These are phyloP conservation scores for Meda fulgida DNA, from an alignment of 2,797 vertebrate genomes.

Conservation along the genomic window DNA sequence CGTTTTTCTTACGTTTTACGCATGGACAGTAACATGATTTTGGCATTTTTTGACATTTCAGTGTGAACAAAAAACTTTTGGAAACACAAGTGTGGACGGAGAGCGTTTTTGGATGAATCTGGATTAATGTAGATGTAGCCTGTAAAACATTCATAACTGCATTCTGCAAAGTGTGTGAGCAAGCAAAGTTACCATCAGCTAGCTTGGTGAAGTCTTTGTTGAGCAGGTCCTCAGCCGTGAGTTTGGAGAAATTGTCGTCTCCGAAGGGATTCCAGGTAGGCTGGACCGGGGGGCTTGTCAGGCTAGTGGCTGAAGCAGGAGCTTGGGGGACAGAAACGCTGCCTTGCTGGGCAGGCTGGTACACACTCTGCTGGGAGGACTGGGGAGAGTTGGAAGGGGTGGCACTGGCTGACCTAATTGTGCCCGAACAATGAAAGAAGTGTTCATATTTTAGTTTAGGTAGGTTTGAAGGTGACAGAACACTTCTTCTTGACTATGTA, in stretches of 20 bases:
- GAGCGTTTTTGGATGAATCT: not conserved
- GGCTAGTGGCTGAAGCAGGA: conserved; percentile 56
- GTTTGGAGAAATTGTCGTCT: conserved; percentile 92
- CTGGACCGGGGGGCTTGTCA: conserved; percentile 69
- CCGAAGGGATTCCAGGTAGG: conserved; percentile 96
- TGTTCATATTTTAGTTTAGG: not conserved
- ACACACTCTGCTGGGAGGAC: conserved; percentile 84
- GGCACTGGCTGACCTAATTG: conserved; percentile 81
- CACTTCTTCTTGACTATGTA: not conserved
- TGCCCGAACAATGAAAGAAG: not conserved
- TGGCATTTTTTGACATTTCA: not conserved
- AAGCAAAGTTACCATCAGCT: conserved; percentile 76
- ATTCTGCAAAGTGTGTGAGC: not conserved
- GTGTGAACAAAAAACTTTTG: not conserved
- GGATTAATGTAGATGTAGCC: not conserved
- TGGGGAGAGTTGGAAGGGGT: conserved; percentile 83
- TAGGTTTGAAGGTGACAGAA: not conserved
- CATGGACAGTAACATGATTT: not conserved
- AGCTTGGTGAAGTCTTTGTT: conserved; percentile 89
- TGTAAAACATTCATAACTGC: not conserved
- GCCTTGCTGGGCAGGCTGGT: conserved; percentile 74
- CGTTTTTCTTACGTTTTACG: not conserved
- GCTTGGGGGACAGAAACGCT: conserved; percentile 32
- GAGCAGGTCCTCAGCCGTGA: conserved; percentile 87
- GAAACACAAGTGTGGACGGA: not conserved